These are phyloP conservation scores for Arnoldichthys spilopterus DNA, from an alignment of 2,797 vertebrate genomes.

Conservation along the genomic window DNA sequence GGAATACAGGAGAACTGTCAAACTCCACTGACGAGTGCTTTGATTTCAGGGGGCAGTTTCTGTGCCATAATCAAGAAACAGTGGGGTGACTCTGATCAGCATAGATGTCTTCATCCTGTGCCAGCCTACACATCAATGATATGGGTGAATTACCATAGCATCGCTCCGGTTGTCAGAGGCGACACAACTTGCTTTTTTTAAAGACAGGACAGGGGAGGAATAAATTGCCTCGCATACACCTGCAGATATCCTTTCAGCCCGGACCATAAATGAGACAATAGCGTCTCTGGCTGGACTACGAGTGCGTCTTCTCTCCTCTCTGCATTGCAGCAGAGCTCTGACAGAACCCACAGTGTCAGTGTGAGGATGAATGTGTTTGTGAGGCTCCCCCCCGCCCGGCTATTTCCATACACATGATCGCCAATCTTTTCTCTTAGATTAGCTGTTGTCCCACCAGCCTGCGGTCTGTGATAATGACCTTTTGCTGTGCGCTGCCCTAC, in stretches of 20 bases:
- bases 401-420: conserved; percentile 57
- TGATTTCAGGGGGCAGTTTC: conserved; percentile 61
- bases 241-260: conserved; percentile 68
- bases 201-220: conserved; percentile 64
- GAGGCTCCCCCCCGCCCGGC: conserved; percentile 35
- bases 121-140: conserved; percentile 60
- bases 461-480: conserved; percentile 57
- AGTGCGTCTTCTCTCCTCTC: conserved; percentile 64
- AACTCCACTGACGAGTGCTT: conserved; percentile 56
- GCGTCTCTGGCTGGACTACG: conserved; percentile 52
- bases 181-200: conserved; percentile 41
- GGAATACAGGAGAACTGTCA: conserved; percentile 55
- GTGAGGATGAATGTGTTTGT: conserved; percentile 73
- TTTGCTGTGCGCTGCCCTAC: conserved; percentile 42
- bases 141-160: conserved; percentile 59
- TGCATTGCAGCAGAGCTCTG: conserved; percentile 64
- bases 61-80: conserved; percentile 57
- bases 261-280: conserved; percentile 72
- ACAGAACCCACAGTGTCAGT: conserved; percentile 61
- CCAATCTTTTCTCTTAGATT: conserved; percentile 58
- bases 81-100: conserved; percentile 56
- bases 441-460: conserved; percentile 51
- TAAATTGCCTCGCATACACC: conserved; percentile 72
- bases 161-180: conserved; percentile 61
- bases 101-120: conserved; percentile 61